Evolutionary conservation across 2,797 vertebrate species (phyloP), one percentile per base, ranked within the genome.

Genomic region (Nyctalus aviator): DNA sequence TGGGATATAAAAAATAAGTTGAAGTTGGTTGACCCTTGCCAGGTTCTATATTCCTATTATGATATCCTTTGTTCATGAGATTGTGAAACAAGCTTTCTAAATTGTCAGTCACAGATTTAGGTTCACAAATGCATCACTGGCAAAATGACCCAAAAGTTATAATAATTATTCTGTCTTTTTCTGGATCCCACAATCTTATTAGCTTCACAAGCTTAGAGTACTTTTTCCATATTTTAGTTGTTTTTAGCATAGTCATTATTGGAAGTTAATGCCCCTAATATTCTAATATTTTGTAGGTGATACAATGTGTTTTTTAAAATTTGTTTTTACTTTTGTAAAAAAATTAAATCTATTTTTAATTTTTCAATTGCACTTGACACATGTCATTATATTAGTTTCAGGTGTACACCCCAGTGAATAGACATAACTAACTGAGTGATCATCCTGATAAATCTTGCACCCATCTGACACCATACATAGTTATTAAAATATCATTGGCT

Each of bases 91-190:
- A 71, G 18, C 25, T 78, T 55, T 41, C 53, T 41, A 69, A n/a
- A 27, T 27, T 88, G 12, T 81, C 35, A 55, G 13, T 85, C 23
- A 50, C 68, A 89, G 59, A 14, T 23, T 90, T 37, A 81, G 59
- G 32, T 84, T 57, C 76, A 15, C 13, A 89, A 72, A 78, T 55
- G 6, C 6, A 72, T 83, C 20, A 78, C 1, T 84, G 46, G 35
- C 20, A 89, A 91, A 90, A 23, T 66, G 68, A 95, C 30, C 41
- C n/a, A 84, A 73, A 73, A 76, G 27, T 76, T 73, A 84, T 55
- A 17, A 18, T 55, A 6, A 79, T 85, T 93, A 85, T 93, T 82
- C 44, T 88, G 6, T 59, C 25, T 88, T 84, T 92, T 76, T 92
- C 18, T 87, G 37, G 59, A 75, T 84, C 12, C 5, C 13, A 82